Evolutionary conservation across 2,888 invertebrate genomes (phyloP).

Genomic region (Aricia artaxerxes): DNA sequence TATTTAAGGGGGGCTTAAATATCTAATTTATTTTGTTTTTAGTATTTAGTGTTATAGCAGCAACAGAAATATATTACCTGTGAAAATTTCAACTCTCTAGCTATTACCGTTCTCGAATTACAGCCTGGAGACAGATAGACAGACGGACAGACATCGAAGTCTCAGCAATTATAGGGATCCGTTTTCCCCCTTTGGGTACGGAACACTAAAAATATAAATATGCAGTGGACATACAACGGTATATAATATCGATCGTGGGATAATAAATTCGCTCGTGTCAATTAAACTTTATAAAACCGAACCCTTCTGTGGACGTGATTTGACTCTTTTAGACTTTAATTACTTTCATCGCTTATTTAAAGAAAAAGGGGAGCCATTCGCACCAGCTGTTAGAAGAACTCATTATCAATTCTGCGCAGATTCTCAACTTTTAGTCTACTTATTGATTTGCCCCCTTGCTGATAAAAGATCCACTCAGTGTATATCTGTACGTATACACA

Average conservation of each 20-base stretch:
- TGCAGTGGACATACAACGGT: background rate
- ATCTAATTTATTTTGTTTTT: too few relatives aligned
- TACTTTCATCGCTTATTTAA: slow-evolving; percentile 22
- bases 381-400: slow-evolving; percentile 8
- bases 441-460: background rate
- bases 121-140: too few relatives aligned
- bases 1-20: too few relatives aligned
- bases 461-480: background rate
- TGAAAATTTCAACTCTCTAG: too few relatives aligned
- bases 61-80: too few relatives aligned
- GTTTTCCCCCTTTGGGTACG: too few relatives aligned
- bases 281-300: slow-evolving; percentile 24
- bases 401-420: slow-evolving; percentile 27
- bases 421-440: background rate
- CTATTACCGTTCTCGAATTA: too few relatives aligned
- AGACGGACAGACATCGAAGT: too few relatives aligned
- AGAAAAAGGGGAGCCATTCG: slow-evolving; percentile 17
- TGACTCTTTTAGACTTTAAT: slow-evolving; percentile 23
- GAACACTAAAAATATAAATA: too few relatives aligned
- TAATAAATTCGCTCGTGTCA: background rate
- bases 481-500: too few relatives aligned
- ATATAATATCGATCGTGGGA: background rate
- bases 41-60: too few relatives aligned
- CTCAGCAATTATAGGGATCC: too few relatives aligned
- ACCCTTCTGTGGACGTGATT: slow-evolving; percentile 24